These are phyloP conservation scores for Nothocercus nigrocapillus DNA, from an alignment of 2,113 vertebrate species.

Conservation along the genomic window DNA sequence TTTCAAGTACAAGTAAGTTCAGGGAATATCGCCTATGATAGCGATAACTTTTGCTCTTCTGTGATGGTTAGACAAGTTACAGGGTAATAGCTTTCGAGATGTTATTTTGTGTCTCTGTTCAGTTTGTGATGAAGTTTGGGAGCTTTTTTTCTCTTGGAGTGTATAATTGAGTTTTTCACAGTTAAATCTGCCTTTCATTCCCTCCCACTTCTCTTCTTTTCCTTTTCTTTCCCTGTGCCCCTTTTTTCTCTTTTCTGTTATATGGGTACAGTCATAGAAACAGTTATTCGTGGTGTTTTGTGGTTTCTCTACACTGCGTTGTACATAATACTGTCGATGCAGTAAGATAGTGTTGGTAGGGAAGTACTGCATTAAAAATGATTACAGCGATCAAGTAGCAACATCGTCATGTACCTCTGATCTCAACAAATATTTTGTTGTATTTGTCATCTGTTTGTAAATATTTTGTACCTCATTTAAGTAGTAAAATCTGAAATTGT, in stretches of 20 bases:
- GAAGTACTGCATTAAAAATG: background rate
- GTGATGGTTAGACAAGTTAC: background rate
- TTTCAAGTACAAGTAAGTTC: slow-evolving; percentile 12
- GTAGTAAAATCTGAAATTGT: background rate
- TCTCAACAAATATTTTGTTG: background rate
- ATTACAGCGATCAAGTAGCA: background rate
- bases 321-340: background rate
- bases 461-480: background rate
- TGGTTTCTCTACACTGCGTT: background rate
- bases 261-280: background rate
- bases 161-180: background rate
- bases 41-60: background rate
- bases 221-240: background rate
- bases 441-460: background rate
- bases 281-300: background rate
- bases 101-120: slow-evolving; percentile 33
- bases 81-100: slow-evolving; percentile 8
- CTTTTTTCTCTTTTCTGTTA: background rate
- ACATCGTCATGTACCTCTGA: background rate
- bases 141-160: slow-evolving; percentile 22
- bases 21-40: background rate
- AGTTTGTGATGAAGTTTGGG: slow-evolving; percentile 44
- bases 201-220: background rate
- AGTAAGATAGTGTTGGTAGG: background rate
- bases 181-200: background rate